Percentiles rank a stretch among this genome's conserved stretches.
phyloP scores from a whole-genome alignment of 2,113 vertebrate species.

The Siphamia tubifer region DNA sequence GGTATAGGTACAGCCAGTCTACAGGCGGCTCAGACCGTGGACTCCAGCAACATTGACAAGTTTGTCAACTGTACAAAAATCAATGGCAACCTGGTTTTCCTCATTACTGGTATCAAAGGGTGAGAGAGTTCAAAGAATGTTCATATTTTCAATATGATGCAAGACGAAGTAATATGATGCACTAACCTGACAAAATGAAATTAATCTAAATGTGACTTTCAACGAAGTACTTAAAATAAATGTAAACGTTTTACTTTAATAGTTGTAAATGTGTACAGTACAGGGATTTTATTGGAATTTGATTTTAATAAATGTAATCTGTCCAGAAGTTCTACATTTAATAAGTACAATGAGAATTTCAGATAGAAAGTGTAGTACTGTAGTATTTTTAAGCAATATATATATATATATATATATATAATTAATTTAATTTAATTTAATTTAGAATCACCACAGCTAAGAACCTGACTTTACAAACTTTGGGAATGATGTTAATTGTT shows the following conservation, averaged over 20 bases:
- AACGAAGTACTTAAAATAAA: no score
- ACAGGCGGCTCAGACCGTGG: constrained; percentile 91
- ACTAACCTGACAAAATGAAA: neutral
- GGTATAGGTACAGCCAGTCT: constrained; percentile 94
- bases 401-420: no score
- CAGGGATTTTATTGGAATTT: no score
- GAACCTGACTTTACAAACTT: neutral
- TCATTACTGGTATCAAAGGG: constrained; percentile 98
- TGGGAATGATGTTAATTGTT: neutral
- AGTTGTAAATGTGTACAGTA: no score
- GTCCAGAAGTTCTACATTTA: no score
- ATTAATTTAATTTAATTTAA: no score
- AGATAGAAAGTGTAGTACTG: no score
- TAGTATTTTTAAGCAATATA: no score
- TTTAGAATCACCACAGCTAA: no score
- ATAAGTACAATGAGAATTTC: no score
- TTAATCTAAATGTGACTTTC: neutral
- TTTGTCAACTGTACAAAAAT: constrained; percentile 99
- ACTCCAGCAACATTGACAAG: constrained; percentile 97
- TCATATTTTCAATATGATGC: neutral
- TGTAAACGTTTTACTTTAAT: no score
- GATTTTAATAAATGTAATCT: no score
- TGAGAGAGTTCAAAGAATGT: constrained; percentile 74
- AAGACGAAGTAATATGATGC: neutral
- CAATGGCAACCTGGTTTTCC: constrained; percentile 98